Evolutionary conservation across 2,113 vertebrate genomes (phyloP).

Genomic region (Eubucco bourcierii): DNA sequence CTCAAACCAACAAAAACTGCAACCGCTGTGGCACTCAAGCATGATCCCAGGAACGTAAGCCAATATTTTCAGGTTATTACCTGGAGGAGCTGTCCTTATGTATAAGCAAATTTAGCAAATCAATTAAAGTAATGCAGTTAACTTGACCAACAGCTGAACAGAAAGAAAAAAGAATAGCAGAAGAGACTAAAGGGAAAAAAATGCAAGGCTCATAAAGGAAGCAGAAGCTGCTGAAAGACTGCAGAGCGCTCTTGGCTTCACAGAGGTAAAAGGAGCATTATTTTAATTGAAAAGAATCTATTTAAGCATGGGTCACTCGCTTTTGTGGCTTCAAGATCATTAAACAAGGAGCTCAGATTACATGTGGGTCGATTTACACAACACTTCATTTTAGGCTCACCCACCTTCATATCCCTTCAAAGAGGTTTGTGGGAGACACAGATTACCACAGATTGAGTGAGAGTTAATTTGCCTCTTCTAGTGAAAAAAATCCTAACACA

Average conservation of each 20-base stretch:
- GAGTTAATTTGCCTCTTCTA: not conserved
- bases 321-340: constrained; percentile 23
- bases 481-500: not conserved
- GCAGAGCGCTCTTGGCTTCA: not conserved
- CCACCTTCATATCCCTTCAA: not conserved
- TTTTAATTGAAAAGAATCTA: constrained; percentile 21
- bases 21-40: not conserved
- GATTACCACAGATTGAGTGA: not conserved
- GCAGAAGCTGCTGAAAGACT: not conserved
- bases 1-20: not conserved
- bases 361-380: not conserved
- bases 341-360: constrained; percentile 8
- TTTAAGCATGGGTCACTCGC: not conserved
- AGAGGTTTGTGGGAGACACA: not conserved
- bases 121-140: constrained; percentile 35
- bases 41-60: not conserved
- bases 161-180: not conserved
- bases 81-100: constrained; percentile 21
- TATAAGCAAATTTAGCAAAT: constrained; percentile 7
- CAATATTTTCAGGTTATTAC: constrained; percentile 12
- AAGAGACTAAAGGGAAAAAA: not conserved
- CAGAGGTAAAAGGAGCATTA: not conserved
- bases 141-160: constrained; percentile 18
- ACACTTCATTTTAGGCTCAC: not conserved
- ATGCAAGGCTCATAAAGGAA: not conserved